Evolutionary conservation across 2,797 vertebrate genomes (phyloP), one percentile per base, ranked within the genome.

Genomic region (Rallus crepitans): DNA sequence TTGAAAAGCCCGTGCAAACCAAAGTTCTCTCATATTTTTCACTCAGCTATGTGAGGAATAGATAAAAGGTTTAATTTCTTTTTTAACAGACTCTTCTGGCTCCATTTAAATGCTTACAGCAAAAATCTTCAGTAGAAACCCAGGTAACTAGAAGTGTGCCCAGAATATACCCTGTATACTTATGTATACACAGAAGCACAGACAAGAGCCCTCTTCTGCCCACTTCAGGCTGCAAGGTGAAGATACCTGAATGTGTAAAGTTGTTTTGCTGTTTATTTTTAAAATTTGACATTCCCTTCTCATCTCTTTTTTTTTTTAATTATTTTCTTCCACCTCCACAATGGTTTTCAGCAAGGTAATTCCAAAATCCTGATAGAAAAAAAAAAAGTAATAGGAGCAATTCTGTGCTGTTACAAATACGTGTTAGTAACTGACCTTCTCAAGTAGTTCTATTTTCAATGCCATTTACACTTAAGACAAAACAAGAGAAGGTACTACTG

Each of bases 131-230:
- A 30, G 57, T 70, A 78, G 64, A 90, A 93, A 60, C 8, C 12
- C n/a, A 48, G 63, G 15, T 14, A 79, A 89, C n/a, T 21, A 92
- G 35, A 85, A 78, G 71, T 10, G 13, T 31, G 13, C 2, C 1
- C 27, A 53, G 39, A 70, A 19, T 12, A 75, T 24, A 33, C 27
- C 19, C 61, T 70, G 13, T 17, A 39, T 57, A 82, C 23, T 73
- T 73, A 23, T 56, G 7, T 15, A 33, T 31, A 72, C 72, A 75
- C n/a, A 82, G 52, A n/a, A 73, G 30, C 42, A 84, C 14, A 76
- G 61, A 72, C 12, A 27, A 93, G 91, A 95, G 90, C 90, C 90
- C 95, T 94, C 86, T 92, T 83, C 92, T 95, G 92, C 95, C 96
- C 83, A 93, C 92, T 94, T 94, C 94, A 96, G 96, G 95, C 68